Base-by-base conservation (phyloP, 2,888 invertebrate genomes). In the Drosophila ustulata region DNA sequence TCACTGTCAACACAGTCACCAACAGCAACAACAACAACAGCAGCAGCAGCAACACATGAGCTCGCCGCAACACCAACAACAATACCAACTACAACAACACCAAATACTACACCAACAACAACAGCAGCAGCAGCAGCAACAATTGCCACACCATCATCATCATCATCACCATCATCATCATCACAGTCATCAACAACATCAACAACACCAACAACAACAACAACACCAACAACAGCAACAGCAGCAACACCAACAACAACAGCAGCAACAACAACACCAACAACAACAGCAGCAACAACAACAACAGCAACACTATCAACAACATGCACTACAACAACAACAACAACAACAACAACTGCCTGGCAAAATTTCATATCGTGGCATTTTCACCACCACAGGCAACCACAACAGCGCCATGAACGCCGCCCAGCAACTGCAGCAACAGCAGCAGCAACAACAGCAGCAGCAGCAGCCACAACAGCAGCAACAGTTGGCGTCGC, bases 311-410 rank as follows among this genome's bases (percentile, higher is more conserved):
- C 90, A 90, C 66, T 90, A 91, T 49, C 88, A 89, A 69, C 89
- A 90, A 55, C 91, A 91, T 47, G 89, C 90, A 46, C 78, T 82
- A 53, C 86, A 90, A 67, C 89, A 90, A 69, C 89, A 83, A 66
- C 83, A 83, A 66, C 83, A 85, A 28, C 30, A 30, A 59, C 88
- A 92, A 67, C 92, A 90, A 63, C 90, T 92, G 73, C 93, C 94
- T 76, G 92, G 92, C 78, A 94, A 94, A 91, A 93, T 94, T 89
- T 93, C 94, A 82, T 96, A 96, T 93, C 94, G 95, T 75, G 95
- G 95, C 68, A 95, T 95, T 68, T 96, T 96, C 92, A 95, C 96
- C 75, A 95, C 96, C 66, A 94, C 96, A 83, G 93, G 94, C 91
- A 93, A 90, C 92, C 91, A 91, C 89, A 93, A 86, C 90, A 93